Evolutionary conservation across 2,888 invertebrate species (phyloP).

Genomic region (Apomyelois bistriatella): DNA sequence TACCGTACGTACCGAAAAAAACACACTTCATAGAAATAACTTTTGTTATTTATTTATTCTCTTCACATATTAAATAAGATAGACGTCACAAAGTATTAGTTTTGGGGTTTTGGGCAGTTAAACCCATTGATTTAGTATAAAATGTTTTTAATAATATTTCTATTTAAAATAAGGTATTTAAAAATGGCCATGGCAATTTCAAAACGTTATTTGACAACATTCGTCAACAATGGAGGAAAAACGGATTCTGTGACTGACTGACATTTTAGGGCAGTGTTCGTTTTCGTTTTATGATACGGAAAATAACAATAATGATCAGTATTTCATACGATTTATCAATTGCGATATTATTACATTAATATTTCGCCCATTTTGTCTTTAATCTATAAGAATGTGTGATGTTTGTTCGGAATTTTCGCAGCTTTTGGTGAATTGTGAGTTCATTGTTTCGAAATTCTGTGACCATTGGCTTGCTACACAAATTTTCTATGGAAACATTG

Average conservation of each 20-base stretch:
- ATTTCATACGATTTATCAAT: conserved; percentile 52
- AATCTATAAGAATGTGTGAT: conserved; percentile 90
- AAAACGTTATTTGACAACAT: conserved; percentile 74
- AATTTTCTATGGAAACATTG: conserved; percentile 25
- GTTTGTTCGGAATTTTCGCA: conserved; percentile 96
- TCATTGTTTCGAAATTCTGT: conserved; percentile 71
- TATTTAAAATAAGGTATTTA: too few relatives aligned
- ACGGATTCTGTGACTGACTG: conserved; percentile 68
- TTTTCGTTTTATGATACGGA: conserved; percentile 72
- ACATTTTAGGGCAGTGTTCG: conserved; percentile 72
- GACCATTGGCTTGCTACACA: conserved; percentile 38
- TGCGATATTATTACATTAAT: conserved; percentile 70
- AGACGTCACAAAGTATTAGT: too few relatives aligned
- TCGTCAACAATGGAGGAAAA: conserved; percentile 76
- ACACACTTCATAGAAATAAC: too few relatives aligned
- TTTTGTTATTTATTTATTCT: too few relatives aligned
- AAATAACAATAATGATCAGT: conserved; percentile 75
- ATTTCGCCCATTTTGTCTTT: conserved; percentile 58
- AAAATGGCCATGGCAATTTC: too few relatives aligned
- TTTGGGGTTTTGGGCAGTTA: too few relatives aligned
- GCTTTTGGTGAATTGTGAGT: conserved; percentile 86
- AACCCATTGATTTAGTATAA: too few relatives aligned
- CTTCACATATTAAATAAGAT: too few relatives aligned
- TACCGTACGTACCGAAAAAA: too few relatives aligned
- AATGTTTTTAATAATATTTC: too few relatives aligned